phyloP scores from a whole-genome alignment of 2,797 vertebrate genomes.

The Enteromius anoplus region DNA sequence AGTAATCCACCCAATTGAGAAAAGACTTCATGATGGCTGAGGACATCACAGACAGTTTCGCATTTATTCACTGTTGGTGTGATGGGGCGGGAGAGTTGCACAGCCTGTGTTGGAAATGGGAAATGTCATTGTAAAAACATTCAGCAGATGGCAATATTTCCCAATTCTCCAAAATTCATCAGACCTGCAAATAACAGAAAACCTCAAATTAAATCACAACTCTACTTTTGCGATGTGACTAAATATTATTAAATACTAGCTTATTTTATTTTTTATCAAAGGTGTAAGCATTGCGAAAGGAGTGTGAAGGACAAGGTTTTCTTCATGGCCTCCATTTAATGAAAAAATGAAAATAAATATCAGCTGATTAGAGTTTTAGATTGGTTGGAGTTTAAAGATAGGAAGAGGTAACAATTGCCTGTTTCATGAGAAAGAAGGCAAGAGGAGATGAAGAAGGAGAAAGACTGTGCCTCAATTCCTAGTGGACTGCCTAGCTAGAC shows the following conservation, averaged over 20 bases:
- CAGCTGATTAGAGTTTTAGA: neutral
- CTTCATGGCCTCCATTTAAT: neutral
- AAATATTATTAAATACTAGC: neutral
- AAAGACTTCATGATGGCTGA: neutral
- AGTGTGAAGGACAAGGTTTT: neutral
- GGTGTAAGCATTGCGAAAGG: neutral
- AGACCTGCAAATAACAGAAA: neutral
- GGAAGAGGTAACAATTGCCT: neutral
- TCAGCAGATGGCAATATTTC: conserved; percentile 51
- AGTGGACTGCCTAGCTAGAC: neutral
- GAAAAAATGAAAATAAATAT: neutral
- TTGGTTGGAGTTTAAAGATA: neutral
- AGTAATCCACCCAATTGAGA: neutral
- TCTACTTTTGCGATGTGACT: neutral
- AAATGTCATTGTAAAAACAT: conserved; percentile 20
- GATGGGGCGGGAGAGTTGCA: neutral
- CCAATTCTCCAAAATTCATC: conserved; percentile 10
- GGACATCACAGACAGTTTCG: neutral
- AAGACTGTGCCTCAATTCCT: neutral
- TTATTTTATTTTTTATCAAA: neutral
- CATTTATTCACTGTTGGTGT: neutral
- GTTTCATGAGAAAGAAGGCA: neutral
- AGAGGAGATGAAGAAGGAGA: neutral
- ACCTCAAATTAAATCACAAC: neutral
- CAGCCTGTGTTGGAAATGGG: neutral